Base-by-base conservation (phyloP, 2,113 vertebrate genomes). In the Coturnix japonica region DNA sequence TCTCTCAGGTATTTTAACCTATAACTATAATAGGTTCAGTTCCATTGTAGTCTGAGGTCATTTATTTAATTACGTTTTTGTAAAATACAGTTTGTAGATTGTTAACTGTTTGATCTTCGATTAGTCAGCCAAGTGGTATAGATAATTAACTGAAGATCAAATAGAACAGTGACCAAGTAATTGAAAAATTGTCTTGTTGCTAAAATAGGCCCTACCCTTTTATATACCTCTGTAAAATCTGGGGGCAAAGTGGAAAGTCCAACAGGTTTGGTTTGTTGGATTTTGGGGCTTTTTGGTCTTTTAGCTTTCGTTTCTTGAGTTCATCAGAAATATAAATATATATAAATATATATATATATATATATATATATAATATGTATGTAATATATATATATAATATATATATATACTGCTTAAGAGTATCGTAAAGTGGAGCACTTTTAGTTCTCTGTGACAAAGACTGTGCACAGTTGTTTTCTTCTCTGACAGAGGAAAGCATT, bases 61-160 rank as follows among this genome's bases (percentile, higher is more conserved):
- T 89, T 85, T 77, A 75, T 93, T 91, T 95, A 91, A 88, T 93
- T 87, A 83, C 57, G 39, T 84, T 81, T 82, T 93, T 87, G 79
- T 74, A 74, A 64, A 87, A 35, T 67, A 60, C 43, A 71, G 43
- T 46, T 82, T 56, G 82, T 82, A 85, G 78, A 80, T 92, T 94
- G 69, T 64, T 94, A 93, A 87, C 84, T 87, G 56, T 79, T 91
- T 89, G 87, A 91, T 96, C 89, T 89, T 95, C 82, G 82, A 80
- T 94, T 96, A 89, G 75, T 89, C 72, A 92, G 84, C 60, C 72
- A 89, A 93, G 60, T 67, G 9, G 26, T 77, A 83, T 71, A 85
- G 85, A 56, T 91, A 94, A 89, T 85, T 92, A 92, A 67, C 21
- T 74, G 71, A 76, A 85, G 56, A 76, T 87, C 60, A 94, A 91